Conservation (phyloP, 1,140 invertebrate genomes). For the Brachionus calyciflorus region DNA sequence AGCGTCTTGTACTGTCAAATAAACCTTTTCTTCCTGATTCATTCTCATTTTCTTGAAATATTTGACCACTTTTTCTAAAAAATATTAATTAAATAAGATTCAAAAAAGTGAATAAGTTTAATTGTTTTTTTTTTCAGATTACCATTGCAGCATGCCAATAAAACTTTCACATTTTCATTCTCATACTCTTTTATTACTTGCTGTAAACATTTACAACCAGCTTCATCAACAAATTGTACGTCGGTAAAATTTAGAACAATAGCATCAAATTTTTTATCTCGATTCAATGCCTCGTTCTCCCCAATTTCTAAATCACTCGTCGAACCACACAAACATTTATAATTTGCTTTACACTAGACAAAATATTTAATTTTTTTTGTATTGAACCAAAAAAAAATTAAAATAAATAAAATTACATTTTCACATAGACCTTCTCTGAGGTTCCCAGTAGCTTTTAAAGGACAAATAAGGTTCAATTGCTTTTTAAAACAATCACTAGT, state of each 20-base stretch:
- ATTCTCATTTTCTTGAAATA: conserved; percentile 30
- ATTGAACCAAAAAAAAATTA: background rate
- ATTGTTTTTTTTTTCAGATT: background rate
- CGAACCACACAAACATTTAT: background rate
- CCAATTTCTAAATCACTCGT: background rate
- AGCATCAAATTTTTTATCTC: background rate
- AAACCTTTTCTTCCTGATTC: background rate
- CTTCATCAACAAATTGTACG: conserved; percentile 40
- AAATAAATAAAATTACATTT: background rate
- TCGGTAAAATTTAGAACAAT: conserved; percentile 1
- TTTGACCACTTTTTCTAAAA: background rate
- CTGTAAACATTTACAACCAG: conserved; percentile 26
- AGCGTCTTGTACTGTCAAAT: conserved; percentile 15
- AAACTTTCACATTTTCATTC: conserved; percentile 15
- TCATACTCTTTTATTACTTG: conserved; percentile 23
- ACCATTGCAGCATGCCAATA: conserved; percentile 28
- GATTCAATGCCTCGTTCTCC: background rate
- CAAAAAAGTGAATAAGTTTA: background rate
- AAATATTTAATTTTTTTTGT: background rate
- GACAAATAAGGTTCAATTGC: conserved; percentile 5
- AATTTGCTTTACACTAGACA: conserved; percentile 39
- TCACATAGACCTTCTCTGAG: background rate
- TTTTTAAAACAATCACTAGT: background rate
- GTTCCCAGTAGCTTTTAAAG: background rate
- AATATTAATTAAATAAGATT: background rate